Percentiles rank a stretch among this genome's conserved stretches.
Evolutionary conservation across 2,888 invertebrate species (phyloP).

Genomic region (Fissipunctia ypsillon): DNA sequence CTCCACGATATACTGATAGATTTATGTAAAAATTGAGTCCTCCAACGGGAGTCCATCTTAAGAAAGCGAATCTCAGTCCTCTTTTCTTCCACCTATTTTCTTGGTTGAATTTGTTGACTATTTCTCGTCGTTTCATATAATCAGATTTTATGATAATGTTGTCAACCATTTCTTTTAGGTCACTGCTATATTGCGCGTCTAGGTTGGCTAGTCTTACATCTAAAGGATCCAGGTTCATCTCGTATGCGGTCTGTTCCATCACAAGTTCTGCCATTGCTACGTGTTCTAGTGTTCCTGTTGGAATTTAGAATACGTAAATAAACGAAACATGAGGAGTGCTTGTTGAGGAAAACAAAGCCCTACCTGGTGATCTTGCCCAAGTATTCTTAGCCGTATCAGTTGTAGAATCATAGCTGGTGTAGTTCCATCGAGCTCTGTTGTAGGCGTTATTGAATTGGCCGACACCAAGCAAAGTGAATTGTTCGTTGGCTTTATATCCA

Average conservation of each 20-base stretch:
- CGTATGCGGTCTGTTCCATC: constrained; percentile 91
- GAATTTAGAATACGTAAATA: neutral
- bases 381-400: constrained; percentile 80
- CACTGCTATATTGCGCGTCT: constrained; percentile 62
- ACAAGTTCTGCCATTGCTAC: constrained; percentile 90
- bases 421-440: constrained; percentile 72
- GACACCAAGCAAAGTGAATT: constrained; percentile 52
- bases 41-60: constrained; percentile 89
- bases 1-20: constrained; percentile 92
- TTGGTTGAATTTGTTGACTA: constrained; percentile 89
- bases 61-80: constrained; percentile 90
- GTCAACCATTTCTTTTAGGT: constrained; percentile 85
- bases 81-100: constrained; percentile 93
- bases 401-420: constrained; percentile 68
- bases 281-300: constrained; percentile 88
- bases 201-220: constrained; percentile 90
- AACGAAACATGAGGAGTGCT: neutral
- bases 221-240: constrained; percentile 89
- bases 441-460: constrained; percentile 74
- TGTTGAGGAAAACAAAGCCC: neutral
- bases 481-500: constrained; percentile 81
- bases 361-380: constrained; percentile 79
- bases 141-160: constrained; percentile 88
- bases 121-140: constrained; percentile 85
- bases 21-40: constrained; percentile 81